Evolutionary conservation across 2,888 invertebrate species (phyloP).

Genomic region (Smittia sp.): DNA sequence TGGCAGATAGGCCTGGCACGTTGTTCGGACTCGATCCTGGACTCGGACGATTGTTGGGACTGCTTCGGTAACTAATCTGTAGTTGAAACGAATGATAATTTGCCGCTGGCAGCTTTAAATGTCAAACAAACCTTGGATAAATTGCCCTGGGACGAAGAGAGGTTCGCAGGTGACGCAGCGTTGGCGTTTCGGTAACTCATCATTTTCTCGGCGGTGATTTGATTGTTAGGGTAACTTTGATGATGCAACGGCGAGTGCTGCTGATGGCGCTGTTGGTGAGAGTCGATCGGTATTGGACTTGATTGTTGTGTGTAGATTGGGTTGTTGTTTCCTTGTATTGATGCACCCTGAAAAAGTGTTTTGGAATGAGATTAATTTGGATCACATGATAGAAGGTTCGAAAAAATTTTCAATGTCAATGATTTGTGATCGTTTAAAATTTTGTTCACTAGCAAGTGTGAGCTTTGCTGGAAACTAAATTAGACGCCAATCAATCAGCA

Average conservation of each 20-base stretch:
- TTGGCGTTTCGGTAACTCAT: conserved; percentile 37
- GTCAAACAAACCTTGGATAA: conserved; percentile 25
- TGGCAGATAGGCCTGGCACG: conserved; percentile 45
- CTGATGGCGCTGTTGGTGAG: conserved; percentile 45
- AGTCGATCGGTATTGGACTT: conserved; percentile 37
- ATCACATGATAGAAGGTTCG: no score
- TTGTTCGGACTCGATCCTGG: conserved; percentile 57
- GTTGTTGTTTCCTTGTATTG: conserved; percentile 41
- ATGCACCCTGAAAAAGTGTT: not conserved
- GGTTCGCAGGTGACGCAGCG: conserved; percentile 35
- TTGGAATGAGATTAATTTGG: no score
- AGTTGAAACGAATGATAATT: conserved; percentile 44
- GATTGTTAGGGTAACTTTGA: conserved; percentile 61
- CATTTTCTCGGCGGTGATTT: conserved; percentile 49
- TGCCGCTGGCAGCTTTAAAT: not conserved
- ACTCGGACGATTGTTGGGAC: conserved; percentile 57
- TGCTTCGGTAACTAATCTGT: conserved; percentile 55
- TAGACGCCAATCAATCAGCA: not conserved
- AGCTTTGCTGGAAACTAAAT: not conserved
- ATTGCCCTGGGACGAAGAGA: conserved; percentile 36
- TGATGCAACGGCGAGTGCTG: conserved; percentile 55
- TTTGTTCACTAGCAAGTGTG: no score
- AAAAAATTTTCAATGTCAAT: no score
- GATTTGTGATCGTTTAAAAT: no score
- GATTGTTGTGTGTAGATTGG: conserved; percentile 32